Base-by-base conservation (phyloP, 1,140 invertebrate species). In the Lucilia sericata region DNA sequence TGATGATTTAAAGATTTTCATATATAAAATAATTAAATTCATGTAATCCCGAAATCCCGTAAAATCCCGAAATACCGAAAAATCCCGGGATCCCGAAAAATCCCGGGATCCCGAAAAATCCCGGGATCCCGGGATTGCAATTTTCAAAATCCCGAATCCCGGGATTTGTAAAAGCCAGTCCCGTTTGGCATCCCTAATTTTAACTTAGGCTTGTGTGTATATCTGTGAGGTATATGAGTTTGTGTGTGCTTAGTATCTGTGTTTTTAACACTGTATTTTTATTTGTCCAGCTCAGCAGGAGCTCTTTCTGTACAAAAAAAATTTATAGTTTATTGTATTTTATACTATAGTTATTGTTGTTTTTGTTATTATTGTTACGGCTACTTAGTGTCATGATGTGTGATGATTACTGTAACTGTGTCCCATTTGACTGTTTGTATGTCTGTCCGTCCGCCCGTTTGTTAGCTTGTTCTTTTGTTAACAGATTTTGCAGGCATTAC, bases 301-400 rank as follows among this genome's bases (percentile, higher is more conserved):
- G 51, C n/a, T 25, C 76, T 84, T 76, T 78, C 30, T 49, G n/a
- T 76, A 75, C 74, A 84, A 84, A 78, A 74, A 76, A 55, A 83
- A 75, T 78, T 30, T 42, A 42, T 7, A 42, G 7, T 42, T 42
- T 42, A 42, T 42, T 42, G 47, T 74, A 82, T 82, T 74, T 74
- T 36, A 17, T 76, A 14, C 2, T 76, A 36, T 76, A 36, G 25
- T 76, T 42, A 19, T 76, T 76, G 74, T 76, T 76, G 12, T 13
- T 34, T n/a, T 65, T 70, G 30, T 84, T 82, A 42, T 60, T 82
- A 82, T 84, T 81, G 84, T 78, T 82, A 82, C 74, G 47, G 84
- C 81, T 82, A 84, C 74, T 82, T 84, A 84, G 81, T 74, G 42
- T 34, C 74, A 82, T 83, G 81, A 84, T 76, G 81, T 84, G 84